Evolutionary conservation across 2,113 vertebrate species (phyloP).

Genomic region (Rhinogobius similis): DNA sequence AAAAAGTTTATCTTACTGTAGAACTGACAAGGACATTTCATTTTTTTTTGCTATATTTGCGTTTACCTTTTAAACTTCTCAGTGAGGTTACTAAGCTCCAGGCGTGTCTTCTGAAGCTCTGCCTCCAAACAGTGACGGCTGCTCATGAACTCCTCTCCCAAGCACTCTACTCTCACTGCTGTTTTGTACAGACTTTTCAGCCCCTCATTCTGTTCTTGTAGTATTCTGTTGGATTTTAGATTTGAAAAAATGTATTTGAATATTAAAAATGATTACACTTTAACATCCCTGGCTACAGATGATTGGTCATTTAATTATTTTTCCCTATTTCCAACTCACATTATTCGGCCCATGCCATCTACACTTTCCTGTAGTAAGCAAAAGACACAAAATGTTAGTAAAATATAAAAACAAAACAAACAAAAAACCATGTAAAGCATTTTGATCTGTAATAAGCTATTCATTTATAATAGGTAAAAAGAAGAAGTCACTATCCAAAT

Average conservation of each 20-base stretch:
- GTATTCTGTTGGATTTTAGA: constrained; percentile 41
- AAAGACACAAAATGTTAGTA: constrained; percentile 21
- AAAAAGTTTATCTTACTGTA: background rate
- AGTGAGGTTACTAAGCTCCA: constrained; percentile 69
- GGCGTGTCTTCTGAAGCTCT: constrained; percentile 73
- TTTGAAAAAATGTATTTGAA: background rate
- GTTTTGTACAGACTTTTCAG: constrained; percentile 70
- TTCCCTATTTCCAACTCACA: constrained; percentile 63
- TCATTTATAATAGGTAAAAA: background rate
- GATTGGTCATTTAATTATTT: background rate
- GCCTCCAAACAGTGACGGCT: constrained; percentile 73
- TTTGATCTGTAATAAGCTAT: background rate
- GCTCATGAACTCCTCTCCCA: constrained; percentile 75
- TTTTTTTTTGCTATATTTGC: background rate
- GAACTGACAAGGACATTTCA: background rate
- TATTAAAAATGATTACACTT: background rate
- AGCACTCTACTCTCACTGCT: constrained; percentile 70
- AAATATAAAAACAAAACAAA: background rate
- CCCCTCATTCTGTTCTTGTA: constrained; percentile 73
- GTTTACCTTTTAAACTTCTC: constrained; percentile 75
- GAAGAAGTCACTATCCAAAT: background rate
- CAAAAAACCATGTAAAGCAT: too few species aligned
- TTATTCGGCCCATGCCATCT: constrained; percentile 60
- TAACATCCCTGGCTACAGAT: background rate
- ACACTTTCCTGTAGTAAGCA: constrained; percentile 54